A percentile compares a stretch with the other conserved stretches of the same genome.
phyloP scores from a whole-genome alignment of 2,888 invertebrate genomes.

The Lithophane ornitopus region DNA sequence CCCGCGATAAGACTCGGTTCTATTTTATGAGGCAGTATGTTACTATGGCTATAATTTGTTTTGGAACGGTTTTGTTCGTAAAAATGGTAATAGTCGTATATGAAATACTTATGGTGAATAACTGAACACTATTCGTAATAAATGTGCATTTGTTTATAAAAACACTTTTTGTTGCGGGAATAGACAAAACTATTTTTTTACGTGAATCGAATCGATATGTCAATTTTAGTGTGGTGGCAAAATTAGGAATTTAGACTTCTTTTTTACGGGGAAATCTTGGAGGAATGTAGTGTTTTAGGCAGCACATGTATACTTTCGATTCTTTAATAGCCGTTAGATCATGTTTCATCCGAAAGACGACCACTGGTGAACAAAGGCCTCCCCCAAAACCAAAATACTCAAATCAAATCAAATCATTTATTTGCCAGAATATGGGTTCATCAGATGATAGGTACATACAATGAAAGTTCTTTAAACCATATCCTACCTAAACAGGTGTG shows the following conservation, averaged over 20 bases:
- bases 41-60: constrained; percentile 58
- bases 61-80: constrained; percentile 49
- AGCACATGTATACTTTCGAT: not conserved
- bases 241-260: not conserved
- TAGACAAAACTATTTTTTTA: not conserved
- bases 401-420: too few relatives aligned
- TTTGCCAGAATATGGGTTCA: too few relatives aligned
- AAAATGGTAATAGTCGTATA: constrained; percentile 47
- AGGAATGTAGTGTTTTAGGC: not conserved
- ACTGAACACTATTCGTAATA: constrained; percentile 21
- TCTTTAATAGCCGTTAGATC: not conserved
- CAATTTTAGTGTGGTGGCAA: not conserved
- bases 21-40: constrained; percentile 66
- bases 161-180: not conserved
- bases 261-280: not conserved
- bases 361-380: too few relatives aligned
- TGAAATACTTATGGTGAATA: constrained; percentile 35
- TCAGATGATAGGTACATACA: too few relatives aligned
- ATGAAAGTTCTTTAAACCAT: too few relatives aligned
- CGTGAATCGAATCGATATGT: not conserved
- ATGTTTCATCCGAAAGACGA: too few relatives aligned
- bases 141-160: not conserved
- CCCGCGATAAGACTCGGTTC: constrained; percentile 54
- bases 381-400: too few relatives aligned
- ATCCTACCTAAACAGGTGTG: too few relatives aligned